Percentiles rank a stretch among this genome's conserved stretches.
These are phyloP conservation scores for Hydrotaea cyrtoneurina DNA, from an alignment of 2,888 invertebrate species.

Conservation along the genomic window DNA sequence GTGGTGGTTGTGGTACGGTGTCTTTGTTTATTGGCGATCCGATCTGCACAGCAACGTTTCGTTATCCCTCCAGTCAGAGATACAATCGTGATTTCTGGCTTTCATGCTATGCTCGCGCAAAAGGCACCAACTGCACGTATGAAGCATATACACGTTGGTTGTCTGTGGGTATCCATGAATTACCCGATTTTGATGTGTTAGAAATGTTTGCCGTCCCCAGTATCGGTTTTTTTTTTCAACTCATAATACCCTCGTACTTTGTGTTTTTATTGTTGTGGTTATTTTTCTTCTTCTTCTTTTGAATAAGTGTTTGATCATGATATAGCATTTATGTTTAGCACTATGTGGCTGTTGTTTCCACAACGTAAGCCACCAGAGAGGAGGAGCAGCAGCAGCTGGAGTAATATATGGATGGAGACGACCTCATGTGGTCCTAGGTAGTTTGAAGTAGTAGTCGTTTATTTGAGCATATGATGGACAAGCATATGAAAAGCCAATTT, in stretches of 20 bases:
- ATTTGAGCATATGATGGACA: conserved; percentile 34
- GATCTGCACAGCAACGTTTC: not conserved
- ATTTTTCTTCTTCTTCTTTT: not conserved
- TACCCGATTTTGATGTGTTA: conserved; percentile 2
- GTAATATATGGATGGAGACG: too few relatives aligned
- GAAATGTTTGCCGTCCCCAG: not conserved
- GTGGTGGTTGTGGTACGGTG: not conserved
- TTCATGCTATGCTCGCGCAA: not conserved
- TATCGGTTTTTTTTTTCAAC: not conserved
- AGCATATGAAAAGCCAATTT: conserved; percentile 44
- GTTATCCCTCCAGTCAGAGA: conserved; percentile 17
- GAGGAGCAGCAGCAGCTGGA: not conserved
- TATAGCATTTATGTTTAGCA: conserved; percentile 43
- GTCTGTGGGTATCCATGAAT: not conserved
- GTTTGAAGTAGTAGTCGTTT: conserved; percentile 11
- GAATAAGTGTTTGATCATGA: conserved; percentile 58
- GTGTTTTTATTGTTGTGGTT: not conserved
- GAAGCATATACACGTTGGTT: not conserved
- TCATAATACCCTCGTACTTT: too few relatives aligned
- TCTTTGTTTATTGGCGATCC: not conserved
- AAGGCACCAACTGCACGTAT: not conserved
- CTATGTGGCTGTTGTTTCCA: conserved; percentile 7
- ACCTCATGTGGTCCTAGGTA: conserved; percentile 36
- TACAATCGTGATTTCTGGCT: conserved; percentile 14
- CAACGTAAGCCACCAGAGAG: not conserved